A percentile compares a stretch with the other conserved stretches of the same genome.
Conservation (phyloP, 2,797 vertebrate genomes). For the Rhodeus uyekii region DNA sequence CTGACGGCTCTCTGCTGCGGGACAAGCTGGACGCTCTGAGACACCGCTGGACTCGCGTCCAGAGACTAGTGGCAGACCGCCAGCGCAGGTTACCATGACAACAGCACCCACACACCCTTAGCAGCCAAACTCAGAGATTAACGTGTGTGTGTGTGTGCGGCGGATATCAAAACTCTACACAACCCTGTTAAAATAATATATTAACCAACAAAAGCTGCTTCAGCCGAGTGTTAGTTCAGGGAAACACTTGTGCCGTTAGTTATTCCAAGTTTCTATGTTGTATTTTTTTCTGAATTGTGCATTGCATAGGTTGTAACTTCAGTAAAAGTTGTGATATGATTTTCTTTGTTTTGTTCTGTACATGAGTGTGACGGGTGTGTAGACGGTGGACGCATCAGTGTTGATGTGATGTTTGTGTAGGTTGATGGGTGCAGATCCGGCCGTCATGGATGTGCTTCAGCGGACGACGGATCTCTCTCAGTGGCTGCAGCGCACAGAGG, state of each 20-base stretch:
- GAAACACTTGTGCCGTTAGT: neutral
- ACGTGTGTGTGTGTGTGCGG: neutral
- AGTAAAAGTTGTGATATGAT: conserved; percentile 36
- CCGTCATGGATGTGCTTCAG: conserved; percentile 79
- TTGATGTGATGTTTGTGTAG: conserved; percentile 64
- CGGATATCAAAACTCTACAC: neutral
- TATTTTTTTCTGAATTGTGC: neutral
- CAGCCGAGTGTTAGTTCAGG: neutral
- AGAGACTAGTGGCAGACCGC: conserved; percentile 77
- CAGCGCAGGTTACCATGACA: conserved; percentile 80
- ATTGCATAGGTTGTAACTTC: neutral
- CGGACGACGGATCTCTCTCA: conserved; percentile 76
- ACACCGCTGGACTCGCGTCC: conserved; percentile 81
- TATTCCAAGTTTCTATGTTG: neutral
- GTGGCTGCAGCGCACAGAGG: conserved; percentile 85
- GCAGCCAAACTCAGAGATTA: neutral
- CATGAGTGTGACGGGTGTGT: too few species aligned
- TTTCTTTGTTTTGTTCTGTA: too few species aligned
- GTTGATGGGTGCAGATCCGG: conserved; percentile 78
- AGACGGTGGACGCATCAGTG: neutral
- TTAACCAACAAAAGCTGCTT: too few species aligned
- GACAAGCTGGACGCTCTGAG: conserved; percentile 84
- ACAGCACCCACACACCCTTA: neutral
- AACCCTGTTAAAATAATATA: neutral
- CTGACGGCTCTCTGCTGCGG: conserved; percentile 84